A percentile compares a stretch with the other conserved stretches of the same genome.
Evolutionary conservation across 2,888 invertebrate genomes (phyloP).

Genomic region (Blastobasis lacticolella): DNA sequence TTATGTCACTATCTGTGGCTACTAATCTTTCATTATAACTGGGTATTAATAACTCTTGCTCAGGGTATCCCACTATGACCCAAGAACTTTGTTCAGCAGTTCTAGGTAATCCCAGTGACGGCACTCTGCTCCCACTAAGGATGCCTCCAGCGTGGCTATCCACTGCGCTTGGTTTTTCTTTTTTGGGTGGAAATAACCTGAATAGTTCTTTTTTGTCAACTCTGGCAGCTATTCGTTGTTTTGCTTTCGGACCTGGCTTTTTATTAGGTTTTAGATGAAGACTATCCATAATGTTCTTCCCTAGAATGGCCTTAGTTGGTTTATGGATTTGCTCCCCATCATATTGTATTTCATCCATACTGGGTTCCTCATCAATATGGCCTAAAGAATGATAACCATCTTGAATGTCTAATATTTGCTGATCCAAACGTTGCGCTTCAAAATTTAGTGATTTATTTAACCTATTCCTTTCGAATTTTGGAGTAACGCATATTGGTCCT

Average conservation of each 20-base stretch:
- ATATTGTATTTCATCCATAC: slow-evolving; percentile 27
- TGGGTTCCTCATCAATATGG: slow-evolving; percentile 57
- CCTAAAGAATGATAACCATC: slow-evolving; percentile 64
- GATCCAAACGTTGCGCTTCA: slow-evolving; percentile 62
- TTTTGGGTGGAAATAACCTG: slow-evolving; percentile 53
- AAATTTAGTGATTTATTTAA: slow-evolving; percentile 66
- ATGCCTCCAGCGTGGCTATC: slow-evolving; percentile 51
- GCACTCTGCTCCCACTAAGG: slow-evolving; percentile 55
- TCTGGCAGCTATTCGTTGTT: slow-evolving; percentile 53
- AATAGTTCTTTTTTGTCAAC: slow-evolving; percentile 55
- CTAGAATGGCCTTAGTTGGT: slow-evolving; percentile 56
- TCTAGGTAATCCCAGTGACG: slow-evolving; percentile 58
- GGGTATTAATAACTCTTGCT: slow-evolving; percentile 57
- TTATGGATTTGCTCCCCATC: slow-evolving; percentile 47
- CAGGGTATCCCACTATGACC: slow-evolving; percentile 60
- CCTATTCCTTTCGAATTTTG: slow-evolving; percentile 67
- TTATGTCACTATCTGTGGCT: slow-evolving; percentile 35
- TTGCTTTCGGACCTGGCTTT: slow-evolving; percentile 61
- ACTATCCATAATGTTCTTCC: slow-evolving; percentile 68
- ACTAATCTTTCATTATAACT: slow-evolving; percentile 59
- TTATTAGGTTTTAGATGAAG: slow-evolving; percentile 59
- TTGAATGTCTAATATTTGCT: slow-evolving; percentile 67
- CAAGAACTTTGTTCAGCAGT: slow-evolving; percentile 52
- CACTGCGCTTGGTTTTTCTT: slow-evolving; percentile 47
- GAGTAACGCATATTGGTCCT: slow-evolving; percentile 44